Evolutionary conservation across 2,888 invertebrate species (phyloP).

Genomic region (Tenthredo notha): DNA sequence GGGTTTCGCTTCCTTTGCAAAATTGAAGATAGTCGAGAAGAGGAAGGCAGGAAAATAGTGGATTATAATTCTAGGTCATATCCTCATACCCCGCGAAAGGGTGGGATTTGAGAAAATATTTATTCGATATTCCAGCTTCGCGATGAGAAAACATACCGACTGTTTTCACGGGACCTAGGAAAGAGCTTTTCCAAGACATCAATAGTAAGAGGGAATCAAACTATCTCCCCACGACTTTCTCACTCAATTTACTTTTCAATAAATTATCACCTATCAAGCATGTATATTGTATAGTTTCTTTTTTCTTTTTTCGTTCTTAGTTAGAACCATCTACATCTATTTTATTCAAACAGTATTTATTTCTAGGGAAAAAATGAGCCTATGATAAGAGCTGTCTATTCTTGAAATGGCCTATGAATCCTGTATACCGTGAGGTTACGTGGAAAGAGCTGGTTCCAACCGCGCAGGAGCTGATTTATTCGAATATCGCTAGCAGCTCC

Average conservation of each 20-base stretch:
- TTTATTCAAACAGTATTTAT: neutral
- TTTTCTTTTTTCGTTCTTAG: neutral
- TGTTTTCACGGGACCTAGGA: neutral
- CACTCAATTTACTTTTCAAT: neutral
- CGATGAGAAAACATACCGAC: neutral
- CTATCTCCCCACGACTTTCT: neutral
- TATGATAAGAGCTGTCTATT: neutral
- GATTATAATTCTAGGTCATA: conserved; percentile 21
- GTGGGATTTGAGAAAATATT: conserved; percentile 24
- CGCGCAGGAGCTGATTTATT: too few species aligned
- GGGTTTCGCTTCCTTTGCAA: conserved; percentile 37
- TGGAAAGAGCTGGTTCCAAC: too few species aligned
- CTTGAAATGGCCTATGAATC: neutral
- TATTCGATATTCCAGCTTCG: conserved; percentile 14
- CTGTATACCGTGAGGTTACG: too few species aligned
- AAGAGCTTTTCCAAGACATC: neutral
- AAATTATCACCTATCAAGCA: neutral
- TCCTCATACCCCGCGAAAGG: neutral
- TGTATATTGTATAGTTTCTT: neutral
- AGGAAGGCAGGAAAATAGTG: conserved; percentile 3
- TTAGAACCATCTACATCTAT: neutral
- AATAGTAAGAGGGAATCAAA: neutral
- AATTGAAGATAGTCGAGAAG: conserved; percentile 31
- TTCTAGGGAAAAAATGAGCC: neutral
- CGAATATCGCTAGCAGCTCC: too few species aligned